Base-by-base conservation (phyloP, 2,888 invertebrate species). In the Dastarcus helophoroides region DNA sequence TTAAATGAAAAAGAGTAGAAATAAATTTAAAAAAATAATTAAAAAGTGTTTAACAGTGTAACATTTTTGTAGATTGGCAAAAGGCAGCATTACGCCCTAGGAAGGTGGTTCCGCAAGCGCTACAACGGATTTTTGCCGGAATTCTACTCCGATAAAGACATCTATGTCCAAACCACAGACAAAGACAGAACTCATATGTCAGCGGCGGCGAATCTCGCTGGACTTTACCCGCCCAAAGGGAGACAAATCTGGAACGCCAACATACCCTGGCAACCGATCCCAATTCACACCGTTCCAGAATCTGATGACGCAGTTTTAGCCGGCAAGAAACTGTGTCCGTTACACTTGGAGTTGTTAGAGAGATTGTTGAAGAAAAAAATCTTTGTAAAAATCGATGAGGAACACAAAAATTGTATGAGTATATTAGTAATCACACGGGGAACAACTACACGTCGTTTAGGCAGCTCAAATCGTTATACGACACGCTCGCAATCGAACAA, bases 131-230 rank as follows among this genome's bases (percentile, higher is more conserved):
- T 78, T 26, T 37, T 76, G 5, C 63, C 64, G 14, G 44, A 52
- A 2, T 49, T 45, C 4, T 79, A 76, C 48, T 61, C 65, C 9
- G 54, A 51, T 10, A 55, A 64, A 17, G 64, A 74, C 48, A 63
- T 78, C 21, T 63, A 62, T 43, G 58, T 78, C 2, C 60, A 66
- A 31, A 81, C 85, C 27, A 85, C 89, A 0, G 82, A 88, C 60
- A 75, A 79, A 12, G 88, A 91, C 60, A 73, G 91, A 14, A 86
- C 89, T 1, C 60, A 90, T 3, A 85, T 85, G 80, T 86, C 85
- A 36, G 90, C 84, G 0, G 69, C 77, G 48, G 67, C 76, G 2
- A 77, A 83, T 54, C 64, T 88, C 39, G 83, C 85, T 31, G 82
- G 80, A 1, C 49, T 82, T 31, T 82, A 71, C 53, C 75, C 78